Evolutionary conservation across 2,113 vertebrate species (phyloP).

Genomic region (Hydrochoerus hydrochaeris): DNA sequence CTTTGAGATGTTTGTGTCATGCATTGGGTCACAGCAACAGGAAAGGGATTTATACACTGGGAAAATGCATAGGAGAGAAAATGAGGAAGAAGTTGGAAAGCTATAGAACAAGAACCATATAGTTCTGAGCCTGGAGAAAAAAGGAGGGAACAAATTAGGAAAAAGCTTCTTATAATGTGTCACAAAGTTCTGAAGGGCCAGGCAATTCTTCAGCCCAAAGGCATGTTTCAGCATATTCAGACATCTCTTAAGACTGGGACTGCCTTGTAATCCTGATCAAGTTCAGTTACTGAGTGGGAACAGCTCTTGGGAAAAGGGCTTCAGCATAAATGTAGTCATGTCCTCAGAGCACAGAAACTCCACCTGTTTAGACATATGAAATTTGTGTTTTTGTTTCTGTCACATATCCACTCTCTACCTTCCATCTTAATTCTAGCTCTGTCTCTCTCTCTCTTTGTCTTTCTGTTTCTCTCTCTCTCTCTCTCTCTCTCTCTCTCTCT

Average conservation of each 20-base stretch:
- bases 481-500: neutral
- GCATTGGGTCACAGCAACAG: neutral
- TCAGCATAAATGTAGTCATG: rapidly evolving
- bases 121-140: neutral
- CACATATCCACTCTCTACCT: rapidly evolving
- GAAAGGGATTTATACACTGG: neutral
- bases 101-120: neutral
- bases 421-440: neutral
- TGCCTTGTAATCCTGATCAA: neutral
- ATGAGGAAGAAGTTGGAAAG: neutral
- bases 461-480: too few relatives aligned
- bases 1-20: neutral
- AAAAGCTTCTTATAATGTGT: neutral
- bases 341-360: neutral
- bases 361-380: neutral
- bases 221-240: neutral
- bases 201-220: neutral
- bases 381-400: neutral
- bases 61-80: neutral
- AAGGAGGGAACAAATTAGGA: neutral
- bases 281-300: neutral
- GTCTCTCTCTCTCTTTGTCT: neutral
- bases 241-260: neutral
- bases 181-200: neutral
- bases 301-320: neutral